A percentile compares a stretch with the other conserved stretches of the same genome.
These are phyloP conservation scores for Caloenas nicobarica DNA, from an alignment of 2,113 vertebrate genomes.

Conservation along the genomic window DNA sequence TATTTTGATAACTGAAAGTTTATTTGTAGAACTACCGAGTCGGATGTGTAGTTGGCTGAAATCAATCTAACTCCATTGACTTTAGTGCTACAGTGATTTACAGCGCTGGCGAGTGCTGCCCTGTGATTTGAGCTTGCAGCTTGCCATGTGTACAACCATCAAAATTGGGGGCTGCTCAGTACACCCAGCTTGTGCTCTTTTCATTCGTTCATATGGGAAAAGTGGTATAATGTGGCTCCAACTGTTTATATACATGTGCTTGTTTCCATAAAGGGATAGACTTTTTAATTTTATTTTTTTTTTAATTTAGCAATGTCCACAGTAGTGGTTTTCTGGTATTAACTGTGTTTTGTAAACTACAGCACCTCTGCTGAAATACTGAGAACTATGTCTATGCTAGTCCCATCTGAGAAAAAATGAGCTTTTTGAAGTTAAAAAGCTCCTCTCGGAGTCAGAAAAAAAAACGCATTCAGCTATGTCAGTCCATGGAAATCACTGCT, in stretches of 20 bases:
- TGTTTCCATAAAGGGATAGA: not conserved
- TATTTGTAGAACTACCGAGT: not conserved
- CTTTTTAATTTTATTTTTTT: not conserved
- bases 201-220: not conserved
- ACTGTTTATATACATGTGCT: not conserved
- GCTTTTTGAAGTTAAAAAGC: not conserved
- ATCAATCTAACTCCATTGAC: not conserved
- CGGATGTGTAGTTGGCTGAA: not conserved
- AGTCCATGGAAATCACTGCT: constrained; percentile 38
- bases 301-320: not conserved
- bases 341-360: not conserved
- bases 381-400: not conserved
- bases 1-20: not conserved
- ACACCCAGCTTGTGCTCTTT: not conserved
- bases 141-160: rapidly evolving
- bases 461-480: not conserved
- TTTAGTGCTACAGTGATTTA: not conserved
- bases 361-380: not conserved
- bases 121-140: not conserved
- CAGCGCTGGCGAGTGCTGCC: rapidly evolving
- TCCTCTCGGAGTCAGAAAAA: not conserved
- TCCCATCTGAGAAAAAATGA: not conserved
- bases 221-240: not conserved
- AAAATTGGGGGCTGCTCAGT: not conserved
- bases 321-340: not conserved